These are phyloP conservation scores for Eptesicus fuscus DNA, from an alignment of 2,113 vertebrate genomes.

Conservation along the genomic window DNA sequence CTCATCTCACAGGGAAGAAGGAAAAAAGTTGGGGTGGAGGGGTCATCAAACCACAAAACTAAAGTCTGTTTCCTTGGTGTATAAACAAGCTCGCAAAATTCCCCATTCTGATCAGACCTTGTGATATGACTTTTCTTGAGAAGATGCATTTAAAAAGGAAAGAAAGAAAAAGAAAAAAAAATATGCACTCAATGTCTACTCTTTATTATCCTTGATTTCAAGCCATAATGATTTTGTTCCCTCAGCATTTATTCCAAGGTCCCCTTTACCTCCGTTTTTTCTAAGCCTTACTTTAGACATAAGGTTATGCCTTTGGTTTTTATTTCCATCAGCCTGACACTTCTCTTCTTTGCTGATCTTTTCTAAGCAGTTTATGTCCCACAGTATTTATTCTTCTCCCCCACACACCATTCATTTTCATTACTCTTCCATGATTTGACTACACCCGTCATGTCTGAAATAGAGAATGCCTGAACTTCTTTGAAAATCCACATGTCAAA, in stretches of 20 bases:
- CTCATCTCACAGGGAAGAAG: not conserved
- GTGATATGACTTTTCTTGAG: not conserved
- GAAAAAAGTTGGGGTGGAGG: not conserved
- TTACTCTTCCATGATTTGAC: constrained; percentile 55
- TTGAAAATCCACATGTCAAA: constrained; percentile 73
- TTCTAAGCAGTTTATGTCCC: constrained; percentile 70
- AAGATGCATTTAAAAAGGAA: constrained; percentile 32
- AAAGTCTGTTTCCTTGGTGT: not conserved
- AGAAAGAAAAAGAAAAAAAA: not conserved
- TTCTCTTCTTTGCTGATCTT: constrained; percentile 69
- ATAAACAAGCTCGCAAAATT: constrained; percentile 11
- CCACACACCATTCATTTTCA: constrained; percentile 69
- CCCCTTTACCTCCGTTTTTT: constrained; percentile 46
- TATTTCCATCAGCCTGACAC: constrained; percentile 55
- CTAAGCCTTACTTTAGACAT: constrained; percentile 72
- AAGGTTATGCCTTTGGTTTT: constrained; percentile 66
- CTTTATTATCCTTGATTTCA: constrained; percentile 71
- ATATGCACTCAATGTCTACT: constrained; percentile 66
- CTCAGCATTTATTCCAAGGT: not conserved
- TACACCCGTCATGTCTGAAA: constrained; percentile 65
- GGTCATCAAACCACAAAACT: not conserved
- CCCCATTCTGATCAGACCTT: not conserved
- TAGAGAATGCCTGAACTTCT: constrained; percentile 66
- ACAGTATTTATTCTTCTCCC: constrained; percentile 65
- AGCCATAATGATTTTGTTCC: constrained; percentile 67